A percentile compares a stretch with the other conserved stretches of the same genome.
Conservation (phyloP, 2,888 invertebrate genomes). For the Tachina lurida region DNA sequence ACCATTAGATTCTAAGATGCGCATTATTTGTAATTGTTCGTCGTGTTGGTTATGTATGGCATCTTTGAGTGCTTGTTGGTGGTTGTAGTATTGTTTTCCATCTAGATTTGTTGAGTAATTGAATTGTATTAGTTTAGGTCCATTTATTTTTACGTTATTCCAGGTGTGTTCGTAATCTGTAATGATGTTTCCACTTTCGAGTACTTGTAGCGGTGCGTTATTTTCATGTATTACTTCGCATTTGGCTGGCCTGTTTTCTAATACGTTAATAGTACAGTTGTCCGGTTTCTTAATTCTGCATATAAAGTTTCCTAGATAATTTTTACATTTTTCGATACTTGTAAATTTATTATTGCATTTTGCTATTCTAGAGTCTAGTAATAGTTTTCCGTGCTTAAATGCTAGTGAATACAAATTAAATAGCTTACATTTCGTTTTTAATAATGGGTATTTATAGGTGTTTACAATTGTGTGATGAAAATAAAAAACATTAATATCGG, state of each 20-base stretch:
- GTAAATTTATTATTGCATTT: conserved; percentile 24
- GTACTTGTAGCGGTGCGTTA: neutral
- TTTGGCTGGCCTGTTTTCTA: conserved; percentile 12
- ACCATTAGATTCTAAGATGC: neutral
- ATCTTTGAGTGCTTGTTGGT: neutral
- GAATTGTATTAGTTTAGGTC: neutral
- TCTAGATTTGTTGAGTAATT: conserved; percentile 1
- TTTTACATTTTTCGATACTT: conserved; percentile 26
- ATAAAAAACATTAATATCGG: too few relatives aligned
- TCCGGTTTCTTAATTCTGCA: conserved; percentile 24
- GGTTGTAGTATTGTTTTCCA: conserved; percentile 9
- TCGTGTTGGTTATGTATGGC: neutral
- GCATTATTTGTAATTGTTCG: neutral
- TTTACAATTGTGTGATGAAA: neutral
- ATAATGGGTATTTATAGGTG: neutral
- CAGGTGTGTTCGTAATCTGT: neutral
- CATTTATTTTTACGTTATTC: neutral
- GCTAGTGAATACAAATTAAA: conserved; percentile 25
- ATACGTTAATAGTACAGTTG: conserved; percentile 12
- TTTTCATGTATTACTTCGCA: neutral
- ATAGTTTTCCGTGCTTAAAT: conserved; percentile 15
- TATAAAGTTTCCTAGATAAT: conserved; percentile 30
- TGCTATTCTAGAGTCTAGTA: conserved; percentile 15
- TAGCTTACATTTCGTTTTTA: conserved; percentile 24
- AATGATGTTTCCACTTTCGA: neutral